Conservation (phyloP, 2,888 invertebrate genomes). For the Nematopogon swammerdamellus region DNA sequence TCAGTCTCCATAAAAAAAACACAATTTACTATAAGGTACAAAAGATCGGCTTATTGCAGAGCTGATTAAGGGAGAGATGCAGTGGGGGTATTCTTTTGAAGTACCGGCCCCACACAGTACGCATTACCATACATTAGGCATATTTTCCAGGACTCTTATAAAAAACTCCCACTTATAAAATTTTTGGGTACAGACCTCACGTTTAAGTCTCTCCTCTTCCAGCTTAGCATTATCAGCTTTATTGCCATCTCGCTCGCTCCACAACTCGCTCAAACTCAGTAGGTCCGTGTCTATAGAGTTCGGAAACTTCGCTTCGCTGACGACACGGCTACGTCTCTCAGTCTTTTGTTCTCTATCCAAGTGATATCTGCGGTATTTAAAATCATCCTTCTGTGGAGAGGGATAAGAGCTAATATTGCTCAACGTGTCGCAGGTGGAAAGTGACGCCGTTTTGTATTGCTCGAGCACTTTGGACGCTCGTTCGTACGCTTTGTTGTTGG, state of each 20-base stretch:
- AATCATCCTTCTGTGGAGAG: constrained; percentile 30
- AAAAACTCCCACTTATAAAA: too few relatives aligned
- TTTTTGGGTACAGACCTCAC: constrained; percentile 57
- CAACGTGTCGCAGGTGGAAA: constrained; percentile 22
- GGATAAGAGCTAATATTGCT: constrained; percentile 22
- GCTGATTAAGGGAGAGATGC: background rate
- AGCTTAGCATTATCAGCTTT: constrained; percentile 43
- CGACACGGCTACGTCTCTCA: too few relatives aligned
- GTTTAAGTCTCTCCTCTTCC: constrained; percentile 72
- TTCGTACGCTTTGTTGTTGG: constrained; percentile 43
- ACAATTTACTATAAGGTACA: too few relatives aligned
- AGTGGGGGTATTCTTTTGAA: too few relatives aligned
- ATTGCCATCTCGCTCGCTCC: constrained; percentile 50
- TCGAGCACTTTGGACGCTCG: constrained; percentile 41
- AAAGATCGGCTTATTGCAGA: background rate
- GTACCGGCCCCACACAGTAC: too few relatives aligned
- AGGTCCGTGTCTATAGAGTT: constrained; percentile 44
- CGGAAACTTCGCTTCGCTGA: constrained; percentile 27
- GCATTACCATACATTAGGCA: too few relatives aligned
- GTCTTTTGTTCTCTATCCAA: too few relatives aligned
- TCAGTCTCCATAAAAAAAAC: too few relatives aligned
- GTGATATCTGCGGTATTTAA: constrained; percentile 36
- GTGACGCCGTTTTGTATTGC: constrained; percentile 25
- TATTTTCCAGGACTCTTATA: too few relatives aligned
- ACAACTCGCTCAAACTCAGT: constrained; percentile 61